These are phyloP conservation scores for Geococcyx californianus DNA, from an alignment of 2,113 vertebrate genomes.

Conservation along the genomic window DNA sequence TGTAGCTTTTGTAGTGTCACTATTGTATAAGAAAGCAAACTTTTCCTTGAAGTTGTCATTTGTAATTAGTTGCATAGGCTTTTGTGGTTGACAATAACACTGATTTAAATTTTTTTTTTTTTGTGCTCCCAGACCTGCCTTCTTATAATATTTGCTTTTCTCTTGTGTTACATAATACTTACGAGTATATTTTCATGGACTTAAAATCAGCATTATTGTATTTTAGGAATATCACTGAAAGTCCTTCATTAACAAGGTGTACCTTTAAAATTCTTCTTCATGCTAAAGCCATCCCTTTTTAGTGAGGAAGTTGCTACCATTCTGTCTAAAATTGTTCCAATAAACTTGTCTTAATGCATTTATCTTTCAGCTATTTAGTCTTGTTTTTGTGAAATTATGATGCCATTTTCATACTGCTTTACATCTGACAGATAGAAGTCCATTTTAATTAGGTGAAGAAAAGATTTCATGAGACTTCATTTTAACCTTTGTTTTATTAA, in stretches of 20 bases:
- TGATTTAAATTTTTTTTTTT: background rate
- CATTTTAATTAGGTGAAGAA: background rate
- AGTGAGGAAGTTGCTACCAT: background rate
- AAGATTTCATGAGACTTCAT: background rate
- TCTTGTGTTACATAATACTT: background rate
- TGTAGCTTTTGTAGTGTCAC: background rate
- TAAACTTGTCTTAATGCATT: background rate
- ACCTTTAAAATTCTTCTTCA: background rate
- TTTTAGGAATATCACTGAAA: background rate
- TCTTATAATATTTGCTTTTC: background rate
- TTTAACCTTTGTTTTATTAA: conserved; percentile 39
- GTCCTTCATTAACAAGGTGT: background rate
- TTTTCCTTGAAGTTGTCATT: background rate
- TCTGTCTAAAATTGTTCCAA: background rate
- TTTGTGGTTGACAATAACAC: background rate
- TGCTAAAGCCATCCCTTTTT: background rate
- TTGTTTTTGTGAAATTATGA: background rate
- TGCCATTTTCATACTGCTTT: background rate
- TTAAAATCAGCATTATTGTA: background rate
- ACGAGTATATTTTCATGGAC: background rate
- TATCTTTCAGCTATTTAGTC: background rate
- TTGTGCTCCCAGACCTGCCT: background rate
- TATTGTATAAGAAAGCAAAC: background rate
- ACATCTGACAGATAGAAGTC: background rate
- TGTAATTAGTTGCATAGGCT: background rate